phyloP scores from a whole-genome alignment of 2,888 invertebrate species.

The Drosophila hamatofila region DNA sequence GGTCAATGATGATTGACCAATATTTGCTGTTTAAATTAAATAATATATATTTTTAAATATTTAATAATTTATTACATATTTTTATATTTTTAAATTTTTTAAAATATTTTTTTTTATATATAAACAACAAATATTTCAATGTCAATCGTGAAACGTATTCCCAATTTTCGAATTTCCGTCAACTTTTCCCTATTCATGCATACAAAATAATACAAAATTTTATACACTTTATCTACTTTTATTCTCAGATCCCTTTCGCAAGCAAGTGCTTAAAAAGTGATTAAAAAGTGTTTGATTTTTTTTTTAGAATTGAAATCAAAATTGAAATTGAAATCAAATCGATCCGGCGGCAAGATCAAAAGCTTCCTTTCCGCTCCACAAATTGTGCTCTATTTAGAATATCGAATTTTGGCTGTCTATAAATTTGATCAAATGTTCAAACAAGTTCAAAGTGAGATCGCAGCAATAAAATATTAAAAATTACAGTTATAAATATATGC shows the following conservation, averaged over 20 bases:
- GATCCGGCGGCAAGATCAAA: slow-evolving; percentile 57
- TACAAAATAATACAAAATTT: background rate
- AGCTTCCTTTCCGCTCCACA: slow-evolving; percentile 1
- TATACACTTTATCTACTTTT: background rate
- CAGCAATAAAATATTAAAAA: slow-evolving; percentile 82
- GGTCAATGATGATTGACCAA: too few species aligned
- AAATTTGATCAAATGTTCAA: slow-evolving; percentile 57
- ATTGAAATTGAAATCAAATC: background rate
- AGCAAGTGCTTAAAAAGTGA: slow-evolving; percentile 23
- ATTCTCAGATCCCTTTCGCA: background rate
- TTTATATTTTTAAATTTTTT: too few species aligned
- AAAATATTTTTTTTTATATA: too few species aligned
- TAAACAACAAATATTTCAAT: too few species aligned
- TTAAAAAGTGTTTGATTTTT: too few species aligned
- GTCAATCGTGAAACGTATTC: too few species aligned
- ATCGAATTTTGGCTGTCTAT: slow-evolving; percentile 52
- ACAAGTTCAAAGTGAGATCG: slow-evolving; percentile 71
- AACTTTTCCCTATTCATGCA: background rate
- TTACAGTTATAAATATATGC: slow-evolving; percentile 63
- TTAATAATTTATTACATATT: too few species aligned
- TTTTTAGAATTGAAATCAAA: background rate
- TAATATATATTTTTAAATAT: too few species aligned
- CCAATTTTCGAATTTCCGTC: too few species aligned
- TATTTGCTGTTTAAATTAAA: too few species aligned
- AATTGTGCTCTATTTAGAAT: slow-evolving; percentile 52